Evolutionary conservation across 2,797 vertebrate genomes (phyloP), one percentile per base, ranked within the genome.

Genomic region (Sebastes paucispinis): DNA sequence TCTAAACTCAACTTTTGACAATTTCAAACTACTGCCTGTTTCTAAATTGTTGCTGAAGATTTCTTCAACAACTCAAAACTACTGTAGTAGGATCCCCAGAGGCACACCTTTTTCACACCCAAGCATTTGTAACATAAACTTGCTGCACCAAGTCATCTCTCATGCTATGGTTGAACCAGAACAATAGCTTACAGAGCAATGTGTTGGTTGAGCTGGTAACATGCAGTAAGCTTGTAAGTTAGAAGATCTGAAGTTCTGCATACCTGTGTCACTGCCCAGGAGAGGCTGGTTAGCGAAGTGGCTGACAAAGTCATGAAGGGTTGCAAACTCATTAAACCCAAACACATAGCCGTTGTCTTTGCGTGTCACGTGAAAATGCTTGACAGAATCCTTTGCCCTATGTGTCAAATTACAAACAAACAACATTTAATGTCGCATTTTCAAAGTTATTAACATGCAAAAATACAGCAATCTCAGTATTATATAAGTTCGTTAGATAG

Each of bases 211-310:
- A 20, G 36, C 31, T 25, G 14, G 6, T 66, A 13, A 32, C 20
- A 22, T 18, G 14, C 5, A 13, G 27, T 5, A 32, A 10, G 3
- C 20, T 14, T 59, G 25, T 50, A 0, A 18, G 55, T 8, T 10
- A 36, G 32, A 16, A 27, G 47, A 20, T 5, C 1, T 29, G 25
- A 16, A 2, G 24, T 7, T 57, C 2, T 75, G 6, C n/a, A 0
- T 84, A 99, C 98, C 98, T 94, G 98, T 95, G 86, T 99, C 98
- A 0, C 98, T 99, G 80, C 98, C 98, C 78, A 99, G 95, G 73
- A 99, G 94, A 67, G 98, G 98, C 87, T 98, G 97, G 89, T 99
- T 99, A 70, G 98, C 98, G 79, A 99, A 97, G 90, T 99, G 98
- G 91, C 93, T 95, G 81, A 97, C 94, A 73, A 99, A 96, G 71